These are phyloP conservation scores for Hyposmocoma kahamanoa DNA, from an alignment of 1,140 invertebrate genomes.

Conservation along the genomic window DNA sequence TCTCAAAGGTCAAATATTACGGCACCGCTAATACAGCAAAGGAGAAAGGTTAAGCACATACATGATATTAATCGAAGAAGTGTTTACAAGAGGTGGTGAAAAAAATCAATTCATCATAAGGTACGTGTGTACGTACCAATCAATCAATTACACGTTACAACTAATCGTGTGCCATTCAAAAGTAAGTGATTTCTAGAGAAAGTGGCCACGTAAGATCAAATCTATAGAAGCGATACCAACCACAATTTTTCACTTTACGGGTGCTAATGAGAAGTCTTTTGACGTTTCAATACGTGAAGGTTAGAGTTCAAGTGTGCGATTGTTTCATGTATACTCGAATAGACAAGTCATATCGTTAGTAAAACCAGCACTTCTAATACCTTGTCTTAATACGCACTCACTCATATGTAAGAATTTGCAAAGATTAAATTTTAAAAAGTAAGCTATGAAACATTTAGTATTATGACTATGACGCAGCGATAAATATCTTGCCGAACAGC, in stretches of 20 bases:
- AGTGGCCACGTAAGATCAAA: conserved; percentile 11
- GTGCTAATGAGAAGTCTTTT: conserved; percentile 13
- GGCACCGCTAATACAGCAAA: too few species aligned
- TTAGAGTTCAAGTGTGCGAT: conserved; percentile 10
- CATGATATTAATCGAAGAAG: not conserved
- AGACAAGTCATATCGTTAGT: not conserved
- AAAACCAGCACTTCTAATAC: not conserved
- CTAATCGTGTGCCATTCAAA: conserved; percentile 3
- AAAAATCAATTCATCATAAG: conserved; percentile 17
- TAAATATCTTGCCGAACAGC: too few species aligned
- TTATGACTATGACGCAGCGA: too few species aligned
- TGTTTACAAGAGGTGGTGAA: not conserved
- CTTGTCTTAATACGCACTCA: too few species aligned
- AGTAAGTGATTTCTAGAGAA: conserved; percentile 13
- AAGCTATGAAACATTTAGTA: too few species aligned
- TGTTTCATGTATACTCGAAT: not conserved
- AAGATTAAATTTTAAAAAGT: too few species aligned
- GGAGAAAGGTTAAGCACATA: not conserved
- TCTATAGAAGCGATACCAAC: not conserved
- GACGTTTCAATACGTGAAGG: conserved; percentile 16
- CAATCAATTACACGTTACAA: conserved; percentile 19
- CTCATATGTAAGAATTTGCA: too few species aligned
- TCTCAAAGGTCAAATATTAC: too few species aligned
- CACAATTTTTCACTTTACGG: conserved; percentile 15
- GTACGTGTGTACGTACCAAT: conserved; percentile 15